A percentile compares a stretch with the other conserved stretches of the same genome.
Evolutionary conservation across 1,140 invertebrate genomes (phyloP).

Genomic region (Drosophila kurseongensis): DNA sequence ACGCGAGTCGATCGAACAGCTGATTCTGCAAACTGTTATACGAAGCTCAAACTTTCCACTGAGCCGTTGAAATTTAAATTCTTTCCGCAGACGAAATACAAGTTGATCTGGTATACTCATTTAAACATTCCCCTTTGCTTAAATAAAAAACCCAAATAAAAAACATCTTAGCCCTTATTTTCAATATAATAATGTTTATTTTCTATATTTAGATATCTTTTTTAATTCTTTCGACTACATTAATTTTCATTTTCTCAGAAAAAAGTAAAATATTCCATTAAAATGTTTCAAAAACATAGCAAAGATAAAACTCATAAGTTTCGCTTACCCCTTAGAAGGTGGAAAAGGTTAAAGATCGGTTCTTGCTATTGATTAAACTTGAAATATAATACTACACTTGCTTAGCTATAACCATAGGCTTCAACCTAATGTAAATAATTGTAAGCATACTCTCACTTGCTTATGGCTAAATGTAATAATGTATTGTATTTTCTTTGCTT

Average conservation of each 20-base stretch:
- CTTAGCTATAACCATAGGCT: conserved; percentile 18
- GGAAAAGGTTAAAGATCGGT: conserved; percentile 7
- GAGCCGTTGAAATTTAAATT: conserved; percentile 19
- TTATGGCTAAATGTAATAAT: conserved; percentile 51
- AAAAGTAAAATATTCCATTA: conserved; percentile 62
- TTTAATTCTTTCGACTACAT: conserved; percentile 55
- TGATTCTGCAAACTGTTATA: conserved; percentile 17
- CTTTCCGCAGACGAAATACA: too few relatives aligned
- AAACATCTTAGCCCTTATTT: conserved; percentile 33
- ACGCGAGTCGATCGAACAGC: conserved; percentile 9
- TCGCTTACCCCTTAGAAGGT: conserved; percentile 20
- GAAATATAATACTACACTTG: conserved; percentile 4
- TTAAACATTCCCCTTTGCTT: too few relatives aligned
- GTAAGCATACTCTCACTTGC: conserved; percentile 40
- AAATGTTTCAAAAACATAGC: conserved; percentile 61
- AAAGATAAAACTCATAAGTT: conserved; percentile 39
- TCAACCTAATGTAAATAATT: conserved; percentile 34
- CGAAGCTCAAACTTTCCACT: conserved; percentile 8
- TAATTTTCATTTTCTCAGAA: conserved; percentile 78
- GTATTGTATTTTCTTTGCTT: conserved; percentile 28
- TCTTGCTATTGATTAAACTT: conserved; percentile 8
- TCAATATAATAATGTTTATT: conserved; percentile 53
- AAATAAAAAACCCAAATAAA: not conserved
- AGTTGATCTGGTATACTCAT: too few relatives aligned
- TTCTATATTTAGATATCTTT: conserved; percentile 31